Evolutionary conservation across 1,140 invertebrate species (phyloP), one percentile per base, ranked within the genome.

Genomic region (Drosophila dunni): DNA sequence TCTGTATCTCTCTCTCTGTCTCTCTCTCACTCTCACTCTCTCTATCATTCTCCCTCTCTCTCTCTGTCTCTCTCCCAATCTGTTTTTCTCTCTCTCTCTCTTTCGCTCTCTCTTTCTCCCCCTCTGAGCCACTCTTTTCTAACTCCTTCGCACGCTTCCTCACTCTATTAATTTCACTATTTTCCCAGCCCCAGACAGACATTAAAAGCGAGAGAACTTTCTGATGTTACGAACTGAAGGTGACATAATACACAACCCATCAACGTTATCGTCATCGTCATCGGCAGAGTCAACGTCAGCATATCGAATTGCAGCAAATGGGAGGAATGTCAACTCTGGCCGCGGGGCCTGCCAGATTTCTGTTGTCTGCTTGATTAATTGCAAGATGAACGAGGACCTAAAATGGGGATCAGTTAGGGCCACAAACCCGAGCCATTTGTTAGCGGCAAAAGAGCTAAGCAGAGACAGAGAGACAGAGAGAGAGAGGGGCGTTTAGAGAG

Each of bases 321-420:
- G 13, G 17, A 38, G 62, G 33, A 36, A 69, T 71, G 63, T 69
- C 64, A 63, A 64, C 48, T 46, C 46, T 69, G 67, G 62, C 78
- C 64, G 46, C 53, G 33, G 44, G 62, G 29, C n/a, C 24, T 61
- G 46, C 46, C 70, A 88, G 79, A 88, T 88, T 73, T 79, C 62
- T 45, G 54, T 86, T 88, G 83, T 88, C 83, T 82, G 73, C 68
- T 88, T 86, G 83, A 86, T 86, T 86, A 86, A 86, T 86, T 88
- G 83, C 72, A 77, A 70, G 56, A 33, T 73, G 64, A 51, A 42
- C 62, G 53, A 64, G 38, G 46, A 42, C 61, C 46, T 20, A 13
- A 33, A 44, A 20, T 42, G 24, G 50, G 13, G 40, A 17, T 56
- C 8, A 38, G 34, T 29, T 13, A 3, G 45, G 11, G 45, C 15